phyloP scores from a whole-genome alignment of 1,140 invertebrate genomes.

The Drosophila arawakana region DNA sequence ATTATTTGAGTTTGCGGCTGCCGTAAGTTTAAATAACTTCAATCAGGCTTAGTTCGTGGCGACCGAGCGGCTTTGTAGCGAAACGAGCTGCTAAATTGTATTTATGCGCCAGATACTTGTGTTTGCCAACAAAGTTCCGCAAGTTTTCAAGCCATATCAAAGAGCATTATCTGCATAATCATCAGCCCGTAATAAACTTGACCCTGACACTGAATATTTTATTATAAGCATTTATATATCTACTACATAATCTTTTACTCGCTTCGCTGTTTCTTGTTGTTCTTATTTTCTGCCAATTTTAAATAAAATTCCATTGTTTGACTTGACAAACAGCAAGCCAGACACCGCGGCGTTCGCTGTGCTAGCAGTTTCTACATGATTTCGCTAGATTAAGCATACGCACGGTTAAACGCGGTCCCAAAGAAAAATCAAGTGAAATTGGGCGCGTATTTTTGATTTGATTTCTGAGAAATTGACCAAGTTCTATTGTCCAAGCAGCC shows the following conservation, averaged over 20 bases:
- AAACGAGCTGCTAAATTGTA: constrained; percentile 50
- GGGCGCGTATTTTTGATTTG: constrained; percentile 56
- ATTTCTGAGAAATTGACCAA: constrained; percentile 25
- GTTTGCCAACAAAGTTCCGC: constrained; percentile 60
- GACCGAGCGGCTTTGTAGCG: not conserved
- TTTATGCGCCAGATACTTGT: constrained; percentile 47
- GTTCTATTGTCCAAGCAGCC: constrained; percentile 14
- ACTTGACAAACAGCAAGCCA: constrained; percentile 46
- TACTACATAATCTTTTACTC: constrained; percentile 3
- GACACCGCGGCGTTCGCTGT: constrained; percentile 12
- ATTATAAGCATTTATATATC: constrained; percentile 5
- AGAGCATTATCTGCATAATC: constrained; percentile 66
- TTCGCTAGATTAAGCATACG: constrained; percentile 65
- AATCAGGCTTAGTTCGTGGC: constrained; percentile 58
- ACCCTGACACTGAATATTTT: constrained; percentile 75
- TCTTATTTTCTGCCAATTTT: constrained; percentile 36
- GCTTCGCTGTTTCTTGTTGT: constrained; percentile 42
- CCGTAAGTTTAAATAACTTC: constrained; percentile 79
- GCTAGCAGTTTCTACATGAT: constrained; percentile 7
- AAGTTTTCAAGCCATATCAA: constrained; percentile 56
- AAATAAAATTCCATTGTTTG: constrained; percentile 54
- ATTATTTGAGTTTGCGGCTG: constrained; percentile 79
- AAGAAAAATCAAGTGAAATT: constrained; percentile 46
- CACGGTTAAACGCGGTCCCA: constrained; percentile 49
- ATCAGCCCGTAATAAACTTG: constrained; percentile 51